Evolutionary conservation across 2,888 invertebrate species (phyloP).

Genomic region (Nymphalis polychloros): DNA sequence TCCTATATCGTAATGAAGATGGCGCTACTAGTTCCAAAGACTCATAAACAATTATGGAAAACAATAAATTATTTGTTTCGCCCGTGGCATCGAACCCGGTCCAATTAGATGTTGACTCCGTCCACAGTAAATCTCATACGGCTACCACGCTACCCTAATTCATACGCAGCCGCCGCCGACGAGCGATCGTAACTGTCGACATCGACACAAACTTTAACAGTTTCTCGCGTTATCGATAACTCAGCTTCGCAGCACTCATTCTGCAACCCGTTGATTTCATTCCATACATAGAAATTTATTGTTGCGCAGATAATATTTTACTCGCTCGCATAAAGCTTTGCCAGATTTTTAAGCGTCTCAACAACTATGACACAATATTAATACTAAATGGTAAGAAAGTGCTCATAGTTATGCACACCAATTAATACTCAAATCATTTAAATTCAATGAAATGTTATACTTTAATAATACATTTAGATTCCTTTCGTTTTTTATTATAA

Average conservation of each 20-base stretch:
- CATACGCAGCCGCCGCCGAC: conserved; percentile 70
- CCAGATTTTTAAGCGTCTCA: background rate
- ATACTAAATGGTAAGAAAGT: too few relatives aligned
- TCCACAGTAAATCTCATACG: conserved; percentile 74
- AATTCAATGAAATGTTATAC: background rate
- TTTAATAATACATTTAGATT: background rate
- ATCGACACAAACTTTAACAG: conserved; percentile 67
- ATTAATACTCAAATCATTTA: conserved; percentile 1
- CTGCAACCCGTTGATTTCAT: conserved; percentile 6
- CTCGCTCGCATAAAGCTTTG: background rate
- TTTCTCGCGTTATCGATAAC: conserved; percentile 66
- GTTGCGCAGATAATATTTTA: background rate
- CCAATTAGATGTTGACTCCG: conserved; percentile 74
- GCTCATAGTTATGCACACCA: background rate
- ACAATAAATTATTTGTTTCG: conserved; percentile 75
- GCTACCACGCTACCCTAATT: conserved; percentile 81
- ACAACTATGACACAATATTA: background rate
- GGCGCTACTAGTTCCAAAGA: conserved; percentile 25
- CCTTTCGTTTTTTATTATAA: conserved; percentile 3
- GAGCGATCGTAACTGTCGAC: conserved; percentile 66
- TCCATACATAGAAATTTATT: background rate
- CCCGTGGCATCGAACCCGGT: conserved; percentile 73
- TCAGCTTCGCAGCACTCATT: conserved; percentile 48
- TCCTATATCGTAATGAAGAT: conserved; percentile 22
- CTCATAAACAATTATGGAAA: conserved; percentile 75